Evolutionary conservation across 2,888 invertebrate species (phyloP), one percentile per base, ranked within the genome.

Genomic region (Yponomeuta sedellus): DNA sequence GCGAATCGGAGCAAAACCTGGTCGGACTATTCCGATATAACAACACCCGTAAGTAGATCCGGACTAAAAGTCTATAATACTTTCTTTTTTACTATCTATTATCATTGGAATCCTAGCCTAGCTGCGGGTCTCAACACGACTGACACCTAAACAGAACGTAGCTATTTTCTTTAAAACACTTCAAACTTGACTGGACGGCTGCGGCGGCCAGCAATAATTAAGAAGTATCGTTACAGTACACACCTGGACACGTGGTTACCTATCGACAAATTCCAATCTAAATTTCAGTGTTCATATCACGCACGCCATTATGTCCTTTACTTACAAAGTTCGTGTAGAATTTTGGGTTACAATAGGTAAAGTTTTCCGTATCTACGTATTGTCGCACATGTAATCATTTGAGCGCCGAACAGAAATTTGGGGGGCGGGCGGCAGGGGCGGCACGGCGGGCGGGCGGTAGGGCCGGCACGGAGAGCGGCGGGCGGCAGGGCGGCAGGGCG

Each of bases 331-430:
- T 57, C 10, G n/a, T 25, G 59, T 59, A 59, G 25, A 20, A 59
- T 22, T 59, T 12, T 16, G 25, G 61, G 16, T n/a, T 8, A 61
- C 25, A 61, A 61, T 61, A 28, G 61, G 16, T 61, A 61, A 61
- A 61, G 61, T 61, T 61, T 61, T 34, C 44, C 25, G 61, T 34
- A 28, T 28, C 28, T 61, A 59, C 12, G 22, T 59, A 61, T 61
- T 61, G 61, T 61, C 34, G 20, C 59, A 61, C 61, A 61, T 61
- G 61, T 34, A 61, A 61, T 61, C 25, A 34, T 61, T 61, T 52
- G 44, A 2, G 44, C 44, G 44, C 16, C 44, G 25, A 61, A 34
- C 20, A 58, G 58, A 8, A 6, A 19, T 10, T 61, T 61, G 61
- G 16, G 61, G n/a, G 22, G 59, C 11, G 28, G 28, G 28, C 28